Base-by-base conservation (phyloP, 2,888 invertebrate genomes). In the Alsophila aescularia region DNA sequence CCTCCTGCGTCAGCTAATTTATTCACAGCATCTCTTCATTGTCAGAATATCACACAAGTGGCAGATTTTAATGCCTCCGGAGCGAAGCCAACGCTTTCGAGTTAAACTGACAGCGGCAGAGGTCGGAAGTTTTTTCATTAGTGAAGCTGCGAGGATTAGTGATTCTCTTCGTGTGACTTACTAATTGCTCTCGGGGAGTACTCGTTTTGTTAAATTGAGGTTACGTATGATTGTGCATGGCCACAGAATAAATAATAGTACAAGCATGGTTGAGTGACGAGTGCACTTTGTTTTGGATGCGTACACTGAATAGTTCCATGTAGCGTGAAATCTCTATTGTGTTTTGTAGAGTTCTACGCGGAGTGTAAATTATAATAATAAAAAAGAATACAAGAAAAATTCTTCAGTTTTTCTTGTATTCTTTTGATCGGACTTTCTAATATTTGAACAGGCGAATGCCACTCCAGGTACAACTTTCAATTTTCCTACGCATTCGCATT, bases 71-170 rank as follows among this genome's bases (percentile, higher is more conserved):
- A 58, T 49, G 47, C 56, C 52, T 50, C 31, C 36, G 36, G 37
- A 42, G 31, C 53, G 47, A 34, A 70, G 61, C 66, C 60, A 58
- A 54, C 62, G 58, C 63, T 66, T 70, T 63, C 52, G 47, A 56
- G 65, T 62, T 55, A 53, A 67, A 69, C 69, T 68, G 70, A 70
- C 70, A 69, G 47, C 50, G 58, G 47, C 64, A 59, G 67, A 52
- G 65, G 67, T 66, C 55, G 67, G 62, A 73, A 75, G 69, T 75
- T 77, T 75, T 75, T 75, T 77, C 72, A 75, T 75, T 73, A 75
- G 68, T 61, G 63, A 35, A 39, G 56, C 60, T 52, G 44, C 58
- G 62, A 32, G 68, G 72, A 70, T 73, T 72, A 70, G 64, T 58
- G 60, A 67, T 65, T 64, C 62, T 59, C 60, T 62, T 58, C 60